Base-by-base conservation (phyloP, 2,113 vertebrate genomes). In the Pandion haliaetus region DNA sequence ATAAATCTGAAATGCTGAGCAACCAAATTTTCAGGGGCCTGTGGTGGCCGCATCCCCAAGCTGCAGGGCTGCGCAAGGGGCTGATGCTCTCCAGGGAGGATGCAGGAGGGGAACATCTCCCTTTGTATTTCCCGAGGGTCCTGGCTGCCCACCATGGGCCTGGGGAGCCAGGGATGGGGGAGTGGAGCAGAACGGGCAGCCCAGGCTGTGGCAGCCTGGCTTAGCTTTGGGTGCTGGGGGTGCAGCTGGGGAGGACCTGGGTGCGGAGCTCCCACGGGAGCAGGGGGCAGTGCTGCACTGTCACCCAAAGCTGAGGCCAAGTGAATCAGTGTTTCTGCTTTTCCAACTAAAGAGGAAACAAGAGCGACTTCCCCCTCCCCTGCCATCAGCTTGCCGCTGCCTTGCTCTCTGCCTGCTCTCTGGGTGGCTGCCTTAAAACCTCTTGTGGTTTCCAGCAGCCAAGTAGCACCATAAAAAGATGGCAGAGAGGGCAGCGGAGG, bases 311-410 rank as follows among this genome's bases (percentile, higher is more conserved):
- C 65, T 0, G 1, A 61, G 44, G 59, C 59, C 1, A 1, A 55
- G 59, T 55, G 90, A 96, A 97, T 95, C 93, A 85, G 34, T 69
- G 73, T 95, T 96, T 96, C 95, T 97, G 92, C 95, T 94, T 95
- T 91, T 94, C 74, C 50, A 93, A 4, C 28, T 86, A 92, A 92
- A 93, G 87, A 93, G 84, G 90, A 95, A 96, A 87, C n/a, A 85
- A 61, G 61, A 82, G 40, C 0, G 2, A 96, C 87, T 95, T 95
- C 90, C 74, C 58, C 34, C 62, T 91, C 34, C 54, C 9, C 25
- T 50, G 42, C 50, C 0, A 1, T 57, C 90, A 63, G 38, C 78
- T 72, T 10, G 1, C 58, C 0, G 4, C 52, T 77, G 81, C 47
- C 82, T 40, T 36, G 42, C 59, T 62, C 28, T 28, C 77, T 20